Conservation (phyloP, 1,140 invertebrate species). For the Drosophila virilis region DNA sequence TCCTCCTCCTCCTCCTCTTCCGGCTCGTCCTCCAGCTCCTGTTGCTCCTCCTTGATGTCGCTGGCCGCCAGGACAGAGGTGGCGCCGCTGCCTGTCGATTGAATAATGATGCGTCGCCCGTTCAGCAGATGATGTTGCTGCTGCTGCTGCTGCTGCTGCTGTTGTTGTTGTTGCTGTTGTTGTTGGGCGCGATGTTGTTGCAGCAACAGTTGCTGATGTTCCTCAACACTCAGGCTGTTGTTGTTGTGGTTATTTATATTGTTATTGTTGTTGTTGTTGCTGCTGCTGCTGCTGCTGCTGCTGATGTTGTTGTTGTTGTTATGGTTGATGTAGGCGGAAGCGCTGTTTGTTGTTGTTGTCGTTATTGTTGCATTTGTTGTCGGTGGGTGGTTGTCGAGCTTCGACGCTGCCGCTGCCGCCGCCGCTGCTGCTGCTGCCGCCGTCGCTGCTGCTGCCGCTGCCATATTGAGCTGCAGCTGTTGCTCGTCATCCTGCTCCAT, state of each 20-base stretch:
- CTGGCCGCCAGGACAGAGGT: constrained; percentile 45
- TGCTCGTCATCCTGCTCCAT: constrained; percentile 80
- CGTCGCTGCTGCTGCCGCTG: constrained; percentile 32
- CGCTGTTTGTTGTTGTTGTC: constrained; percentile 50
- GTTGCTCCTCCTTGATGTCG: constrained; percentile 65
- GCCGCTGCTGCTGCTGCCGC: constrained; percentile 28
- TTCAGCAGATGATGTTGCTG: constrained; percentile 72
- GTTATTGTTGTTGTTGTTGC: constrained; percentile 15
- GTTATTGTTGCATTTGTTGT: constrained; percentile 62
- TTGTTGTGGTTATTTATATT: constrained; percentile 39
- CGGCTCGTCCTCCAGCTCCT: constrained; percentile 52
- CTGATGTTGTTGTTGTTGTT: constrained; percentile 19
- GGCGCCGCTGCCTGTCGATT: constrained; percentile 51
- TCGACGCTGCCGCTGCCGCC: constrained; percentile 25
- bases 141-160: constrained; percentile 46
- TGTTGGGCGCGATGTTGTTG: constrained; percentile 39
- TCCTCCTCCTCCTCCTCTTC: constrained; percentile 76
- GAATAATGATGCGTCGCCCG: constrained; percentile 78
- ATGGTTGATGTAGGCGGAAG: constrained; percentile 55
- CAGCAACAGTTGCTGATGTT: constrained; percentile 34
- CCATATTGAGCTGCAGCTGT: constrained; percentile 47
- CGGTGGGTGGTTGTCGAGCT: constrained; percentile 70
- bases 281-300: constrained; percentile 20
- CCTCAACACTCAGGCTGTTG: constrained; percentile 23
- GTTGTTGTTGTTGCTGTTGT: constrained; percentile 34